Evolutionary conservation across 1,140 invertebrate genomes (phyloP), one percentile per base, ranked within the genome.

Genomic region (Drosophila kepulauana): DNA sequence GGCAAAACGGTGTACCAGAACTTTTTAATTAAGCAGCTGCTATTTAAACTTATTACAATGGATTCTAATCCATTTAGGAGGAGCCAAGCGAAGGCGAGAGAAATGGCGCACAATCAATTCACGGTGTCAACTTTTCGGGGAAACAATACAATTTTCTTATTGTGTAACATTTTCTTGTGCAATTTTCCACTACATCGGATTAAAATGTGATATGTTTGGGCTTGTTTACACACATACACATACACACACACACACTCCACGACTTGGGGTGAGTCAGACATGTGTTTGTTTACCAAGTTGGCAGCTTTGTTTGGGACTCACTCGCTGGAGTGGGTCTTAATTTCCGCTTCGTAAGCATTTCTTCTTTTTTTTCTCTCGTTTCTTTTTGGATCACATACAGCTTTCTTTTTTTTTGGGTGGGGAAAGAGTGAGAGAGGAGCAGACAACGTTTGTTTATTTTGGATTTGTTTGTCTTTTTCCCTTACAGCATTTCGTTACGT

Each of bases 101-200:
- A 85, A 90, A 89, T 89, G 56, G 75, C 75, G 56, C 52, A 73
- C 77, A 81, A 90, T 89, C 85, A 89, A 89, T 89, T 79, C 72
- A 45, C 54, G 58, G 48, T 52, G 51, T 49, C 43, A 48, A 41
- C 52, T 54, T 74, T 62, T 56, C n/a, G 38, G 28, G 51, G 28
- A 58, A 71, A 75, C 68, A 75, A 71, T 75, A 88, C 84, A 88
- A 84, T 88, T 84, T 77, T 70, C 69, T 59, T 46, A 30, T 68
- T 68, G 57, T 63, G 58, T 45, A 41, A 52, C 82, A 62, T 80
- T 78, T 69, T 69, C 75, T 74, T 80, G 76, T 68, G 72, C 85
- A 89, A 89, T 89, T 89, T 89, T 89, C 86, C 81, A 89, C 86
- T 90, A 89, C 85, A 89, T 90, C 75, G 85, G 85, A 89, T 89